These are phyloP conservation scores for Doryteuthis pealeii DNA, from an alignment of 1,140 invertebrate genomes.

Conservation along the genomic window DNA sequence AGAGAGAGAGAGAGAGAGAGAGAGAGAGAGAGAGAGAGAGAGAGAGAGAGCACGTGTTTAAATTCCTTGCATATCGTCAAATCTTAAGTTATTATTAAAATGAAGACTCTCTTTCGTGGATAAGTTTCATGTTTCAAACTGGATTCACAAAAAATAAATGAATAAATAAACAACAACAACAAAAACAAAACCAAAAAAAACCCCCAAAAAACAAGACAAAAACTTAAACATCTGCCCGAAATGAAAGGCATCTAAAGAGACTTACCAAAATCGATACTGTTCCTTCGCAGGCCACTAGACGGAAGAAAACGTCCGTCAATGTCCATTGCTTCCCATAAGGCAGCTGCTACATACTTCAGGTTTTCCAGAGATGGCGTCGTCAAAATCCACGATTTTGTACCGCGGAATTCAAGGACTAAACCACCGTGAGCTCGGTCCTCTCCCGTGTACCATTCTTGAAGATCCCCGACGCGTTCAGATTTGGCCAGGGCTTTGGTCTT, in stretches of 20 bases:
- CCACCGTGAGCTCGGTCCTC: conserved; percentile 70
- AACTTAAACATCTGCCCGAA: too few relatives aligned
- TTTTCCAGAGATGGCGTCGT: conserved; percentile 61
- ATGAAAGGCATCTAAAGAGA: background rate
- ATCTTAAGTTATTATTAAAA: too few relatives aligned
- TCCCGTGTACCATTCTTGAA: conserved; percentile 71
- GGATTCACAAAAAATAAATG: too few relatives aligned
- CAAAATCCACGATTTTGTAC: conserved; percentile 63
- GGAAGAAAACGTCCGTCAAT: conserved; percentile 58
- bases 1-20: too few relatives aligned
- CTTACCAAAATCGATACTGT: conserved; percentile 56
- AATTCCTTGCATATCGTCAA: too few relatives aligned
- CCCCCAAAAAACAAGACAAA: too few relatives aligned
- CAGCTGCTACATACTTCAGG: conserved; percentile 63
- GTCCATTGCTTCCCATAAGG: conserved; percentile 65
- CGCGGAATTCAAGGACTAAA: conserved; percentile 69
- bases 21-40: too few relatives aligned
- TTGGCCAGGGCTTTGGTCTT: conserved; percentile 68
- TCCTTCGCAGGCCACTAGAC: conserved; percentile 42
- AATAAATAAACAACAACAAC: too few relatives aligned
- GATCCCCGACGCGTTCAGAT: conserved; percentile 67
- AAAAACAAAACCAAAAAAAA: too few relatives aligned
- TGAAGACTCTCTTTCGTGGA: too few relatives aligned
- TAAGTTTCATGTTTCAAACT: too few relatives aligned
- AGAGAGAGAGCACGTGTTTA: too few relatives aligned